These are phyloP conservation scores for Nineta flava DNA, from an alignment of 2,888 invertebrate genomes.

Conservation along the genomic window DNA sequence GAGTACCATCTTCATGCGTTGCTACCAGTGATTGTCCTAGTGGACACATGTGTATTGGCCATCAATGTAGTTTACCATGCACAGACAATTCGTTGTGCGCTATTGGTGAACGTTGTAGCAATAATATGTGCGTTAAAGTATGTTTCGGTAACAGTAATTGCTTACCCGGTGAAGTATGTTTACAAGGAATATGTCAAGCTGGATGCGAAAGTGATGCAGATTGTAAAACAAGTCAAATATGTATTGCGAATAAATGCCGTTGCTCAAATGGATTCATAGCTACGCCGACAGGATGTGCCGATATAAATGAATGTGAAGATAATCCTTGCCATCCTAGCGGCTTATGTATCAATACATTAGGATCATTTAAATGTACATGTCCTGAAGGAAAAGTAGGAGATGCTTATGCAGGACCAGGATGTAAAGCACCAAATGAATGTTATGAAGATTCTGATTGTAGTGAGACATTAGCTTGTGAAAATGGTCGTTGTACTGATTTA, in stretches of 20 bases:
- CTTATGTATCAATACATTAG: conserved; percentile 60
- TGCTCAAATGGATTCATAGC: conserved; percentile 63
- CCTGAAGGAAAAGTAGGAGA: conserved; percentile 66
- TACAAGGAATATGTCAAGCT: conserved; percentile 59
- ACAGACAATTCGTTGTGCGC: conserved; percentile 58
- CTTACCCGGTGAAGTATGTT: conserved; percentile 75
- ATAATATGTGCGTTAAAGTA: conserved; percentile 65
- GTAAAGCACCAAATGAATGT: conserved; percentile 62
- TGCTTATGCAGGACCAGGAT: conserved; percentile 54
- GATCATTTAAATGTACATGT: conserved; percentile 67
- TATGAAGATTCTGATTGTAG: conserved; percentile 56
- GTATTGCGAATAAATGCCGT: conserved; percentile 55
- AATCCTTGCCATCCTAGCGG: conserved; percentile 67
- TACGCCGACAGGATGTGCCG: conserved; percentile 57
- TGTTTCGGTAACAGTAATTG: conserved; percentile 85
- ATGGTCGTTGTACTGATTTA: conserved; percentile 67
- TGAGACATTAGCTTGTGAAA: conserved; percentile 55
- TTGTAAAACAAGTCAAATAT: conserved; percentile 64
- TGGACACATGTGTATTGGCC: conserved; percentile 61
- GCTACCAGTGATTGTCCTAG: conserved; percentile 56
- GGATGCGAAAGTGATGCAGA: conserved; percentile 73
- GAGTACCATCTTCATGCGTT: conserved; percentile 56
- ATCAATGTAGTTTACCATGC: conserved; percentile 66
- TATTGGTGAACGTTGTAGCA: conserved; percentile 67
- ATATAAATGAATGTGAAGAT: conserved; percentile 69